Evolutionary conservation across 2,888 invertebrate species (phyloP), one percentile per base, ranked within the genome.

Genomic region (Embidobia sp.): DNA sequence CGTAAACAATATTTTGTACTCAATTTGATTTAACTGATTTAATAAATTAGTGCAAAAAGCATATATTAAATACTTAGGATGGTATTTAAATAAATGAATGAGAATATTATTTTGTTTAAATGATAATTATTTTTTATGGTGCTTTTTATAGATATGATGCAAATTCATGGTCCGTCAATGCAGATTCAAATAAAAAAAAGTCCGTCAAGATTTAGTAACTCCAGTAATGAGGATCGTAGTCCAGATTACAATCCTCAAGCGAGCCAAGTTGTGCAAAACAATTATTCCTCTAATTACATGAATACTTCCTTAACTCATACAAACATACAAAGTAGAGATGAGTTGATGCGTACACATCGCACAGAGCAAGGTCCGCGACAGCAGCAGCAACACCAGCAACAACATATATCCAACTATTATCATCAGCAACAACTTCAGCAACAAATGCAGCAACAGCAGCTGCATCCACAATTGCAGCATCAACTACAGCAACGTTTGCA

Each of bases 241-340:
- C 61, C 70, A 1, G 61, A 61, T 7, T 70, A 70, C 26, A 40
- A 61, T 7, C 35, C 46, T 0, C 61, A 48, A 22, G 22, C 51
- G 4, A 70, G 26, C 15, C 42, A 49, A 2, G 8, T 16, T 0
- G 11, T 49, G 8, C 22, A 29, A 6, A 2, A 48, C 5, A 2
- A 15, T 6, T 67, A 57, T 31, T 15, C 31, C 3, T 16, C 48
- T 0, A 16, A 5, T 13, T 49, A n/a, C 11, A 26, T 51, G 7
- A 5, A 6, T 1, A 5, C 40, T 0, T 3, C 69, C 3, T 11
- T 69, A 5, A 2, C 26, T 3, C 51, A 42, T n/a, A 42, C 15
- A 15, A 61, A 70, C 1, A 5, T 46, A 0, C 0, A 10, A 16
- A 1, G 15, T 1, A 26, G 64, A 6, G 33, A 10, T 6, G 64